A percentile compares a stretch with the other conserved stretches of the same genome.
Conservation (phyloP, 2,113 vertebrate species). For the Rynchops niger region DNA sequence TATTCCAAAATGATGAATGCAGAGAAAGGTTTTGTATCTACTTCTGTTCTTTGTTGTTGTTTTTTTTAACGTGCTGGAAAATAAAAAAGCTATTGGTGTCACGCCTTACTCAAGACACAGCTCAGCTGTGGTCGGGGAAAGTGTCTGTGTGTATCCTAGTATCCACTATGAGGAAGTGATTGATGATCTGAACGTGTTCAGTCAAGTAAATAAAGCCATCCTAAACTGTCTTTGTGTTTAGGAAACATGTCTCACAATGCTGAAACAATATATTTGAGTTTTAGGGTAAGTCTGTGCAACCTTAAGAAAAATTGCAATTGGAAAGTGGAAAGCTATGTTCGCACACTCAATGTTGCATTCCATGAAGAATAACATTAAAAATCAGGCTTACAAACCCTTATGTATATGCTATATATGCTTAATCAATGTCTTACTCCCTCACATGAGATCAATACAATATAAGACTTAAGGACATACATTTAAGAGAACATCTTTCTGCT, state of each 20-base stretch:
- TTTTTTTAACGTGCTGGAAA: slow-evolving; percentile 71
- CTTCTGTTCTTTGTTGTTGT: not conserved
- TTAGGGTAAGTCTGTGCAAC: not conserved
- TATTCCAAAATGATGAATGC: not conserved
- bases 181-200: slow-evolving; percentile 74
- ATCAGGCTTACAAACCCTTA: not conserved
- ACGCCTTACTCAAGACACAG: slow-evolving; percentile 60
- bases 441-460: not conserved
- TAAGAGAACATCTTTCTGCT: not conserved
- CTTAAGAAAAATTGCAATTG: not conserved
- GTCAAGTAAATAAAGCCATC: slow-evolving; percentile 59
- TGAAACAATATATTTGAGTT: not conserved
- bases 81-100: slow-evolving; percentile 36
- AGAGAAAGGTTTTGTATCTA: not conserved
- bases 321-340: not conserved
- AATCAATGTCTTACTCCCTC: not conserved
- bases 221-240: not conserved
- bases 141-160: slow-evolving; percentile 71
- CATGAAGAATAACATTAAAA: not conserved
- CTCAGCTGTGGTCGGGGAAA: slow-evolving; percentile 63
- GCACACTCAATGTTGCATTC: not conserved
- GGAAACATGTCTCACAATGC: not conserved
- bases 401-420: not conserved
- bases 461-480: not conserved
- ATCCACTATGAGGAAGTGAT: slow-evolving; percentile 23